These are phyloP conservation scores for Anodontia alba DNA, from an alignment of 2,888 invertebrate genomes.

Conservation along the genomic window DNA sequence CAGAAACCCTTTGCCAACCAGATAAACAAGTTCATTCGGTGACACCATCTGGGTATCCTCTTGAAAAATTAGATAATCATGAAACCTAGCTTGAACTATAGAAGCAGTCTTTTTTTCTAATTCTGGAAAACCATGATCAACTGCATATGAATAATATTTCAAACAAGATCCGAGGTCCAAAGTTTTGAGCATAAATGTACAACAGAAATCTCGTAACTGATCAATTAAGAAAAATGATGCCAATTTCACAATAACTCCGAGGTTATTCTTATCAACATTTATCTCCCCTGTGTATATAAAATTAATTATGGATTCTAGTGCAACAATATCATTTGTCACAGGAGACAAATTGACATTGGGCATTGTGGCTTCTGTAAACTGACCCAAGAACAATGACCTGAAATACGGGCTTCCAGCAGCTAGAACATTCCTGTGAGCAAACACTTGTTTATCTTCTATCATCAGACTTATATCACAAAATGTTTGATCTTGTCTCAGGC, in stretches of 20 bases:
- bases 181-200: not conserved
- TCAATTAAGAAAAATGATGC: not conserved
- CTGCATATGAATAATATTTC: not conserved
- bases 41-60: not conserved
- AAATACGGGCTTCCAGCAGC: not conserved
- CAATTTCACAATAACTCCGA: not conserved
- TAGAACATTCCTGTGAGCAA: not conserved
- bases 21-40: not conserved
- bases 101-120: not conserved
- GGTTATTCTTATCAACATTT: not conserved
- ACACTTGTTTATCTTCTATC: not conserved
- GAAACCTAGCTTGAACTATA: not conserved
- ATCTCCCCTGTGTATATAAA: not conserved
- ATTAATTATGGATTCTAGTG: not conserved
- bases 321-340: not conserved
- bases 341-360: not conserved
- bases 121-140: not conserved
- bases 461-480: not conserved
- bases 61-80: slow-evolving; percentile 1
- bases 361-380: not conserved
- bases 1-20: not conserved
- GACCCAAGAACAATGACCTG: not conserved
- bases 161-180: not conserved
- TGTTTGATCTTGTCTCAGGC: not conserved
- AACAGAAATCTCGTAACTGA: not conserved